phyloP scores from a whole-genome alignment of 2,797 vertebrate species.

The Champsocephalus esox region DNA sequence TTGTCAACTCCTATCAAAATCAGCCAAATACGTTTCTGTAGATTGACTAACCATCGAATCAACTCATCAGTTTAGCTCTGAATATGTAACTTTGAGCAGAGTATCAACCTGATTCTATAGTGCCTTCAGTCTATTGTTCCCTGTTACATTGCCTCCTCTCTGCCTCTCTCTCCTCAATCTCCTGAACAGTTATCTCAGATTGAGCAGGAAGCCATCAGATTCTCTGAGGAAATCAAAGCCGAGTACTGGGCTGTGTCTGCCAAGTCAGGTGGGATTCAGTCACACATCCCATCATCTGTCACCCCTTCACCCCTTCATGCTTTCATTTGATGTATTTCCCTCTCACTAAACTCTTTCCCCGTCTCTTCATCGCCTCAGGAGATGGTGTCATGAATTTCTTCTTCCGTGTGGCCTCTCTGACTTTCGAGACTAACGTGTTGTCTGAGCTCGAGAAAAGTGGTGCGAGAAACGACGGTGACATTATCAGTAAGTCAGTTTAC shows the following conservation, averaged over 20 bases:
- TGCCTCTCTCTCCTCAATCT: conserved; percentile 76
- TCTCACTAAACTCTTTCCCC: not conserved
- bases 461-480: no score
- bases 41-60: not conserved
- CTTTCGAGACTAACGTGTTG: no score
- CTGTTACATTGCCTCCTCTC: not conserved
- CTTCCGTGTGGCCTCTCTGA: no score
- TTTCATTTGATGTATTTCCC: not conserved
- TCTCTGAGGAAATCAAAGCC: conserved; percentile 94
- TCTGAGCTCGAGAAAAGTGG: no score
- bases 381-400: no score
- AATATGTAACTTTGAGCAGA: conserved; percentile 2
- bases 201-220: conserved; percentile 91
- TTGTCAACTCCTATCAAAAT: not conserved
- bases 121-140: not conserved
- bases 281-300: not conserved
- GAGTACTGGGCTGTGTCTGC: conserved; percentile 97
- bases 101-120: not conserved
- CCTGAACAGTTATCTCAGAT: conserved; percentile 86
- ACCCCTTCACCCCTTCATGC: not conserved
- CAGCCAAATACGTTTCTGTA: not conserved
- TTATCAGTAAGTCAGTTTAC: no score
- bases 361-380: no score
- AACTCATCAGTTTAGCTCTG: not conserved
- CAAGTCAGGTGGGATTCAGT: conserved; percentile 87